phyloP scores from a whole-genome alignment of 2,888 invertebrate species.

The Phorcus lineatus region DNA sequence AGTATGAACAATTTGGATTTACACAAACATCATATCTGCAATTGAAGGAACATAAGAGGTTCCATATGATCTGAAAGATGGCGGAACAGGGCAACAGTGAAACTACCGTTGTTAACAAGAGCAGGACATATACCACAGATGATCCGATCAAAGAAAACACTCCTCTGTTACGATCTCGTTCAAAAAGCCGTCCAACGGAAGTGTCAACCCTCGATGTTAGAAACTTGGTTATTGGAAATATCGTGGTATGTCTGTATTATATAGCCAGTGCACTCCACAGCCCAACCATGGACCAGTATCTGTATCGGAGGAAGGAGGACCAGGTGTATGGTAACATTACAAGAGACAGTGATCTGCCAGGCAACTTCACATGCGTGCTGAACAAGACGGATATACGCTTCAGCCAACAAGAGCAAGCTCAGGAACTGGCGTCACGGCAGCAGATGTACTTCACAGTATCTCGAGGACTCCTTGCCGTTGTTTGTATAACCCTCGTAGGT shows the following conservation, averaged over 20 bases:
- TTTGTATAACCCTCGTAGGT: conserved; percentile 38
- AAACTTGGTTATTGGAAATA: not conserved
- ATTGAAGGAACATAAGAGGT: too few species aligned
- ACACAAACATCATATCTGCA: too few species aligned
- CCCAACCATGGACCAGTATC: conserved; percentile 9
- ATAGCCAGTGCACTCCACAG: not conserved
- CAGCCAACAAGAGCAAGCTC: conserved; percentile 17
- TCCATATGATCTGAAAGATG: too few species aligned
- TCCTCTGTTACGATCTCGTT: too few species aligned
- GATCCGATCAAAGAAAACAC: too few species aligned
- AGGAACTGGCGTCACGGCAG: conserved; percentile 36
- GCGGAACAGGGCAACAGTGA: too few species aligned
- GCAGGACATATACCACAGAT: too few species aligned
- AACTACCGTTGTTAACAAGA: too few species aligned
- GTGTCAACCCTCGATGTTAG: not conserved
- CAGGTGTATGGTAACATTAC: conserved; percentile 19
- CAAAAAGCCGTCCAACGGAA: too few species aligned
- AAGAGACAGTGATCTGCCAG: not conserved
- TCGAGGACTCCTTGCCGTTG: conserved; percentile 40
- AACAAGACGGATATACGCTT: conserved; percentile 33
- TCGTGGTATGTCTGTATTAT: not conserved
- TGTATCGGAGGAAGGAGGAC: conserved; percentile 33
- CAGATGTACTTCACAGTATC: conserved; percentile 37
- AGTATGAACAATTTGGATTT: too few species aligned
- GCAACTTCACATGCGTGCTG: conserved; percentile 31